Evolutionary conservation across 2,888 invertebrate genomes (phyloP).

Genomic region (Caenorhabditis uteleia): DNA sequence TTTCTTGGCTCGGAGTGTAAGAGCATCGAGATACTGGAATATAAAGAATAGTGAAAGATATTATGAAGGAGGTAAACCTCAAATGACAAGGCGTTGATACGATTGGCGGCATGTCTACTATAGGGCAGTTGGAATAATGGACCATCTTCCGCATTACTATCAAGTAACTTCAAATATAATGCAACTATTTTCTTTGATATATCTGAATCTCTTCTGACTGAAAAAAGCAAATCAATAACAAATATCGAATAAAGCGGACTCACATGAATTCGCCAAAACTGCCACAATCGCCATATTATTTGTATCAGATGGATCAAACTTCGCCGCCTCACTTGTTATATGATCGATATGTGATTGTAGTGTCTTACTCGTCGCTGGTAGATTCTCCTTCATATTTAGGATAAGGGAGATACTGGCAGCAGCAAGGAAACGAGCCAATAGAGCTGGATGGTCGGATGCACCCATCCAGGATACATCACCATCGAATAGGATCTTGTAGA

Average conservation of each 20-base stretch:
- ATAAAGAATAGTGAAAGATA: no score
- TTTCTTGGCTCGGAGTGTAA: constrained; percentile 56
- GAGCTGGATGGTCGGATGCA: constrained; percentile 40
- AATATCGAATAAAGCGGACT: constrained; percentile 6
- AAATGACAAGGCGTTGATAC: constrained; percentile 21
- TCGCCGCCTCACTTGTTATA: constrained; percentile 31
- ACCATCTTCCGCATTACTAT: constrained; percentile 9
- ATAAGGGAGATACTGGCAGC: constrained; percentile 51
- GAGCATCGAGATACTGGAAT: constrained; percentile 51
- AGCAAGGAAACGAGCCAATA: constrained; percentile 46
- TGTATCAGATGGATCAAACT: constrained; percentile 24
- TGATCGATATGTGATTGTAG: constrained; percentile 39
- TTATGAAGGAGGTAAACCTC: no score
- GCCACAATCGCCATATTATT: constrained; percentile 51
- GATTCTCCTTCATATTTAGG: constrained; percentile 23
- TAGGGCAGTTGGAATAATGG: constrained; percentile 32
- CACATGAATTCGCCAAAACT: constrained; percentile 60
- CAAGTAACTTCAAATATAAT: constrained; percentile 12
- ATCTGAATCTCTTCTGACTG: background rate
- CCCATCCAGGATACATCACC: constrained; percentile 34
- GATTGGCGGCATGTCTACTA: constrained; percentile 19
- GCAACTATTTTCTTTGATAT: background rate
- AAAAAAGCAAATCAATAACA: constrained; percentile 1
- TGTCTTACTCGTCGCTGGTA: constrained; percentile 22
- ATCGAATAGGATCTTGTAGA: constrained; percentile 40